Base-by-base conservation (phyloP, 2,797 vertebrate species). In the Acanthurus lineatus region DNA sequence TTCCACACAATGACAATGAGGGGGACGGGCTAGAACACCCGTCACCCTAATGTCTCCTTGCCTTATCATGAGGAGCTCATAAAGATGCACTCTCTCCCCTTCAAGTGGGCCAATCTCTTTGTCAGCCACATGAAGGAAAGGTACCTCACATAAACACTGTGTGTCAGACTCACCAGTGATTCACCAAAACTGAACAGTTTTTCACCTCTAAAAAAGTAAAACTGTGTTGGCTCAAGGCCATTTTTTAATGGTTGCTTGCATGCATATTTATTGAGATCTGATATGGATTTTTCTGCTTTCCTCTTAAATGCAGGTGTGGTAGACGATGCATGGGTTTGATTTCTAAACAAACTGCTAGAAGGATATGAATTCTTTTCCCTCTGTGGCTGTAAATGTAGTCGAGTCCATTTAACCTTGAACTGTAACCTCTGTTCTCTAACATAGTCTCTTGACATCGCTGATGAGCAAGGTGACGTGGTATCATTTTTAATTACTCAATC, bases 21-120 rank as follows among this genome's bases (percentile, higher is more conserved):
- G 83, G 77, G 61, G 89, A 90, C 42, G 83, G 83, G 82, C 84
- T 86, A 76, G 90, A 87, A 85, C 90, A 92, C 88, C 87, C 77
- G 79, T 93, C 92, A 92, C 72, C 89, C 81, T 91, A 90, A 93
- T 84, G 86, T 90, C 88, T 89, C 79, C 77, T 72, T 75, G 90
- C 74, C 86, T 87, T 83, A 81, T 93, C 91, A 82, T 74, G 77
- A 89, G 76, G 76, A 76, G 76, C 88, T 91, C 88, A 89, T 91
- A 86, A 91, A 91, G 86, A 89, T 85, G 74, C 70, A 22, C 87
- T 78, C 71, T 76, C 81, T 52, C 75, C 66, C 49, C 64, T 66
- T 74, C 72, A 93, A 91, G 81, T 90, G 86, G 86, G 88, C 89
- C 88, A 86, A 89, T 89, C 83, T 83, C 45, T 84, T 76, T 85